These are phyloP conservation scores for Sericinus montela DNA, from an alignment of 2,888 invertebrate species.

Conservation along the genomic window DNA sequence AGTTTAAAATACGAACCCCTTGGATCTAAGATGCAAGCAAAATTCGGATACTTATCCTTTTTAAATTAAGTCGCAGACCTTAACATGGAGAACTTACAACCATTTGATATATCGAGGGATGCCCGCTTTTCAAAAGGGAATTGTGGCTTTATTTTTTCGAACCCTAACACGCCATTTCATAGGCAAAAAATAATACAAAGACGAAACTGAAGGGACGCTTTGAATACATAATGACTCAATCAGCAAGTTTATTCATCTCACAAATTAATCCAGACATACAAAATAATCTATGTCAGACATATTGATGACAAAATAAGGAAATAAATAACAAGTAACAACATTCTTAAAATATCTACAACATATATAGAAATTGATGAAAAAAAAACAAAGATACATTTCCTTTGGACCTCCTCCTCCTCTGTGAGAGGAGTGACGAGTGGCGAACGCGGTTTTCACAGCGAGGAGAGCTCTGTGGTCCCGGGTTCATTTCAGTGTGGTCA, in stretches of 20 bases:
- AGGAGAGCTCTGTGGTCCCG: too few species aligned
- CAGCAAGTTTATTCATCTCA: background rate
- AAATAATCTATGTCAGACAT: too few species aligned
- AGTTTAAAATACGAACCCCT: conserved; percentile 17
- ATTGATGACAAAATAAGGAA: too few species aligned
- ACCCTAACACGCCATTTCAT: background rate
- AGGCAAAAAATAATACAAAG: conserved; percentile 4
- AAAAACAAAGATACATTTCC: too few species aligned
- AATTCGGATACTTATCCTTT: conserved; percentile 17
- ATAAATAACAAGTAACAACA: too few species aligned
- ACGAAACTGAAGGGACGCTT: background rate
- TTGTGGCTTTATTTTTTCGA: background rate
- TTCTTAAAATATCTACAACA: too few species aligned
- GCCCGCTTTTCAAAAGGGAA: conserved; percentile 7
- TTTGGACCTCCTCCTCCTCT: too few species aligned
- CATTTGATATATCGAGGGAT: conserved; percentile 7
- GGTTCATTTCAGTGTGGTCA: too few species aligned
- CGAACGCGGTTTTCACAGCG: too few species aligned
- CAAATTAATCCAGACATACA: background rate
- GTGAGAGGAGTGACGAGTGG: too few species aligned
- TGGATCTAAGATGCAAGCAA: conserved; percentile 10
- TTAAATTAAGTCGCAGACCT: conserved; percentile 18
- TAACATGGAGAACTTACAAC: conserved; percentile 1
- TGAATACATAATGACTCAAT: background rate
- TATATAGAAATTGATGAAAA: too few species aligned